Evolutionary conservation across 2,888 invertebrate genomes (phyloP), one percentile per base, ranked within the genome.

Genomic region (Megaustenia siamemsis): DNA sequence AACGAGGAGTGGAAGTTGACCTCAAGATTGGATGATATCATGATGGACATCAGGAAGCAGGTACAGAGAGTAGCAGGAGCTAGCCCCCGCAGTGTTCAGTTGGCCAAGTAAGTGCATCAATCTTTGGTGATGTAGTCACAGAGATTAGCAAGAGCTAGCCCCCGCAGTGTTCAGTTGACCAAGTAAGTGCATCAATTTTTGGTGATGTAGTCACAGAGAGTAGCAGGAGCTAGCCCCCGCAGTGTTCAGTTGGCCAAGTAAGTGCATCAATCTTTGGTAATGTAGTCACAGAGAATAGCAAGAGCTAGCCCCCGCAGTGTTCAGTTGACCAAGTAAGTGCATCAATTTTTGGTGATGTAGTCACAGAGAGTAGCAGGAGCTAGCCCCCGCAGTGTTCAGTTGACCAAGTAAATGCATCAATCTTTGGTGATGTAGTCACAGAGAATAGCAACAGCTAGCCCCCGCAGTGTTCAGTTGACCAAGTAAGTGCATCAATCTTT

Each of bases 1-100:
- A 79, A 79, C 32, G 84, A 84, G 21, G 45, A 71, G 63, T 84
- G 79, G 84, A 84, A 84, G 45, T 32, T 84, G 24, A 24, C 40
- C 12, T 69, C 84, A 8, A 66, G 63, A 28, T 79, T 71, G 10
- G 79, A 78, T 18, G 84, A 84, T 28, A 60, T 79, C 10, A 69
- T 71, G 79, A 28, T 35, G 38, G 78, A 84, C 32, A 79, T 84
- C 40, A 21, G 35, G n/a, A 84, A 84, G 45, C 84, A 60, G 10
- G 40, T 84, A 5, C 38, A 60, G 0, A 68, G 49, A 73, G 38
- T 73, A 0, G 32, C 79, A n/a, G 84, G 79, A 63, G 78, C 63
- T 5, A 56, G 79, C 71, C 32, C 79, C 4, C 49, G 71, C 24
- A 35, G 38, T 56, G 24, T 84, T 38, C 49, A 35, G 15, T n/a